Conservation (phyloP, 2,797 vertebrate genomes). For the Chiroxiphia lanceolata region DNA sequence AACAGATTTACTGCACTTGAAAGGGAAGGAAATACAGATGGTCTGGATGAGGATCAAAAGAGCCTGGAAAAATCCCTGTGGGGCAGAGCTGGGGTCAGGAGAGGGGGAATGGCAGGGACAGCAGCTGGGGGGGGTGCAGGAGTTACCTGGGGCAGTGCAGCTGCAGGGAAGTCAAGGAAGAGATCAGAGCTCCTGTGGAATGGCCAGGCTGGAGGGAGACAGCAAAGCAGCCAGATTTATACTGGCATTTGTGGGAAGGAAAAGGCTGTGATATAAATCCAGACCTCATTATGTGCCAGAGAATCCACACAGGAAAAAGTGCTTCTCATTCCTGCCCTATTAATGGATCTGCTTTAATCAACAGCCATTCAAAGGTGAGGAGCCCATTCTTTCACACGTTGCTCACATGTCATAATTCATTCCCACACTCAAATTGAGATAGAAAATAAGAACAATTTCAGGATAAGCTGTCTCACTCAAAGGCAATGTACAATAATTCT, state of each 20-base stretch:
- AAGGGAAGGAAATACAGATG: not conserved
- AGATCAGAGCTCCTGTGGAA: not conserved
- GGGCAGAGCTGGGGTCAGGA: not conserved
- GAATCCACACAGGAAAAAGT: not conserved
- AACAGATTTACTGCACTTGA: not conserved
- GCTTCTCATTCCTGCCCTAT: not conserved
- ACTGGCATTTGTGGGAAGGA: not conserved
- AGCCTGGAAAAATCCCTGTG: not conserved
- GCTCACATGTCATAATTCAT: not conserved
- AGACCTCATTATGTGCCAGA: fast-evolving
- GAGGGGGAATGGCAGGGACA: not conserved
- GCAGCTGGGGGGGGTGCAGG: fast-evolving
- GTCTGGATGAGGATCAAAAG: not conserved
- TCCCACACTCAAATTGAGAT: not conserved
- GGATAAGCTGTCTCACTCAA: not conserved
- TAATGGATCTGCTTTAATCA: not conserved
- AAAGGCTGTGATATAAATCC: not conserved
- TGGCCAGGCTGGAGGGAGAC: not conserved
- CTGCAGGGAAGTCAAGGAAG: not conserved
- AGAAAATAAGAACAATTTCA: not conserved
- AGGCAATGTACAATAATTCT: too few relatives aligned
- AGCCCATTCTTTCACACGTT: not conserved
- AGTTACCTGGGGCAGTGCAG: not conserved
- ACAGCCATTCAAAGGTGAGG: not conserved
- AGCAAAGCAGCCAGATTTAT: not conserved